Conservation (phyloP, 2,113 vertebrate species). For the Mesembrinibis cayennensis region DNA sequence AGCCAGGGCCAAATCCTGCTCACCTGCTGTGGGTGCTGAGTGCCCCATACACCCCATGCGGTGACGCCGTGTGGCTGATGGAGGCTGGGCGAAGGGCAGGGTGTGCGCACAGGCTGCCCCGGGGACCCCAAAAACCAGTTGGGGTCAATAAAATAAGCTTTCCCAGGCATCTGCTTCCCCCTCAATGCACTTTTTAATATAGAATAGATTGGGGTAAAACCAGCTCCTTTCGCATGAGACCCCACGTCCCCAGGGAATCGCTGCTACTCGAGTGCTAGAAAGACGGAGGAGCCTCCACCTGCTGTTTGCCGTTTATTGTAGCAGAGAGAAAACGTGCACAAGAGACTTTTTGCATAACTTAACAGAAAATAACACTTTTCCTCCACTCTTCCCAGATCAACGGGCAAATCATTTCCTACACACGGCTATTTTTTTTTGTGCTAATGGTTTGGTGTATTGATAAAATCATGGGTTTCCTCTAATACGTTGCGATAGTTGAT, state of each 20-base stretch:
- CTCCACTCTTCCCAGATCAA: background rate
- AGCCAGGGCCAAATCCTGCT: background rate
- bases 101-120: background rate
- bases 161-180: background rate
- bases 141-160: background rate
- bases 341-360: constrained; percentile 25
- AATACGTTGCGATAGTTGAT: accelerated
- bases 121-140: background rate
- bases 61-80: background rate
- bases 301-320: constrained; percentile 17
- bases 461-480: background rate
- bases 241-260: accelerated
- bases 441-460: background rate
- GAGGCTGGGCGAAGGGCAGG: accelerated
- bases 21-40: background rate
- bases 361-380: background rate
- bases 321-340: background rate
- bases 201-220: background rate
- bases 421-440: background rate
- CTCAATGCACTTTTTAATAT: no score
- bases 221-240: accelerated
- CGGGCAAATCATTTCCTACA: background rate
- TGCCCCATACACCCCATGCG: accelerated
- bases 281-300: background rate
- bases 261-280: background rate